Evolutionary conservation across 2,113 vertebrate species (phyloP).

Genomic region (Marcusenius ussheri): DNA sequence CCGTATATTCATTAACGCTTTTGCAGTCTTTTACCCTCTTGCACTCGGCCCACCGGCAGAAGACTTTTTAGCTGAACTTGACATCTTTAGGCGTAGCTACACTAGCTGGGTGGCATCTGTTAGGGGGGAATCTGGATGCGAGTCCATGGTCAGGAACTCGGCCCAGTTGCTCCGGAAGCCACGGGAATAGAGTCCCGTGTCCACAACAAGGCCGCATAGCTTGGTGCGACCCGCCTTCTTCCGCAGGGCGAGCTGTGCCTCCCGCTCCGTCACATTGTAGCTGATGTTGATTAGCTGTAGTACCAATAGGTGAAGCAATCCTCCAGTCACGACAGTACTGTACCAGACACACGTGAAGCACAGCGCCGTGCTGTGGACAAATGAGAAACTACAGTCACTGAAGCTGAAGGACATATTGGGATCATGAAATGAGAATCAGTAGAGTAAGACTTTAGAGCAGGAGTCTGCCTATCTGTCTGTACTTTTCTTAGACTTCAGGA

Average conservation of each 20-base stretch:
- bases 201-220: slow-evolving; percentile 79
- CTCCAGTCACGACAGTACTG: slow-evolving; percentile 75
- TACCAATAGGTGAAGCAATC: slow-evolving; percentile 82
- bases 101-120: slow-evolving; percentile 66
- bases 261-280: slow-evolving; percentile 88
- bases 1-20: neutral
- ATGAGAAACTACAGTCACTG: slow-evolving; percentile 11
- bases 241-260: slow-evolving; percentile 75
- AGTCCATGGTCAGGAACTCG: slow-evolving; percentile 75
- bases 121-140: slow-evolving; percentile 24
- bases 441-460: neutral
- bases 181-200: slow-evolving; percentile 73
- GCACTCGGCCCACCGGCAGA: neutral
- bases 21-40: neutral
- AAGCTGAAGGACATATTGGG: neutral
- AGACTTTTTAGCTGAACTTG: neutral
- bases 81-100: slow-evolving; percentile 36
- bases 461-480: neutral
- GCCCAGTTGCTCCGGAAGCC: slow-evolving; percentile 81
- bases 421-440: neutral
- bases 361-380: slow-evolving; percentile 69
- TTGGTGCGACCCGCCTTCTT: slow-evolving; percentile 68
- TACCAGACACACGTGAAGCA: slow-evolving; percentile 97
- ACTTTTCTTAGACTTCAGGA: neutral
- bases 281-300: slow-evolving; percentile 89